Percentiles rank a stretch among this genome's conserved stretches.
Evolutionary conservation across 1,140 invertebrate genomes (phyloP).

Genomic region (Hycleus cichorii): DNA sequence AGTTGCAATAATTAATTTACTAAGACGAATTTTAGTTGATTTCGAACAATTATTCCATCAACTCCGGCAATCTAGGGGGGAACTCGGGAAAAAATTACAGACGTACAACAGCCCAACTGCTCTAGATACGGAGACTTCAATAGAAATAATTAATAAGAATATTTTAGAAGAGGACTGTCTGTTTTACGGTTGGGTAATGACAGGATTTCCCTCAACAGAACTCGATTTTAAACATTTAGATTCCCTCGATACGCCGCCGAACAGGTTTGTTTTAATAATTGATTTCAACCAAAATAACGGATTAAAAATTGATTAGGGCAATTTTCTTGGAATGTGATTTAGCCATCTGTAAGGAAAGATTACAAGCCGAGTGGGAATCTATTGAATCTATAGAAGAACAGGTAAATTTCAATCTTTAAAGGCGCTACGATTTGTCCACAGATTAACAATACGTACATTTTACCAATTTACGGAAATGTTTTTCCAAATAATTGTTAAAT

Average conservation of each 20-base stretch:
- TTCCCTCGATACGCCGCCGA: constrained; percentile 51
- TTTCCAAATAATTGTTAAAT: constrained; percentile 15
- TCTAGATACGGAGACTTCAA: constrained; percentile 28
- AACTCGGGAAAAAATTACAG: constrained; percentile 44
- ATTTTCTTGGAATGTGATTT: constrained; percentile 38
- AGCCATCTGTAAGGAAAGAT: constrained; percentile 32
- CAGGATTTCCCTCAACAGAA: constrained; percentile 47
- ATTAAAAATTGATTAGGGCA: constrained; percentile 17
- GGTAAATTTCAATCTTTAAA: background rate
- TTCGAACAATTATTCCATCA: constrained; percentile 48
- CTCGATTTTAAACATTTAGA: constrained; percentile 53
- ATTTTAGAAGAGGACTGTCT: constrained; percentile 49
- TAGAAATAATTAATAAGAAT: constrained; percentile 41
- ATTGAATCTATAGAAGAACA: background rate
- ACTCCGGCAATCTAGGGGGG: constrained; percentile 41
- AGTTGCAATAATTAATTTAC: too few relatives aligned
- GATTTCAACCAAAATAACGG: background rate
- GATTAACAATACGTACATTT: background rate
- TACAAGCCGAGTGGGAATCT: constrained; percentile 1
- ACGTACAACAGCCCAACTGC: constrained; percentile 26
- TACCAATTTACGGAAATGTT: constrained; percentile 29
- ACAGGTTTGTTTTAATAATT: constrained; percentile 41
- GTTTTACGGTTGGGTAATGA: constrained; percentile 53
- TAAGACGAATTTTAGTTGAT: constrained; percentile 41
- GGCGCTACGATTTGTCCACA: background rate